Conservation (phyloP, 2,888 invertebrate species). For the Agrilus mali region DNA sequence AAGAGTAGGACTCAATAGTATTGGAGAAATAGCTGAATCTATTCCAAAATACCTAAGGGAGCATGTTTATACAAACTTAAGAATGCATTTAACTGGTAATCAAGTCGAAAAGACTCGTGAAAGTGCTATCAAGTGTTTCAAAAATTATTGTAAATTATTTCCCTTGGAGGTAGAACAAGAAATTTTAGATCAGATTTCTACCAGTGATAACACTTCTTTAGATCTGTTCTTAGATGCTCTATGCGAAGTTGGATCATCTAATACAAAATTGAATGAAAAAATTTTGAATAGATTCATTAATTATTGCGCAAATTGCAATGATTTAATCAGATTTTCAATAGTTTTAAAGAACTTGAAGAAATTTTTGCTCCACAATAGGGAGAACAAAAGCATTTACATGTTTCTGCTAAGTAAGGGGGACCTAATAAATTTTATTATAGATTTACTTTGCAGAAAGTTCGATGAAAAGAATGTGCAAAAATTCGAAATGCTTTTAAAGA, state of each 20-base stretch:
- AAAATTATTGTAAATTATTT: conserved; percentile 39
- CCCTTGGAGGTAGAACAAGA: conserved; percentile 41
- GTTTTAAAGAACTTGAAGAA: conserved; percentile 26
- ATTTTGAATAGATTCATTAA: conserved; percentile 21
- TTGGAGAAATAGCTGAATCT: conserved; percentile 36
- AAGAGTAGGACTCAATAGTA: conserved; percentile 39
- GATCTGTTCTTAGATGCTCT: conserved; percentile 32
- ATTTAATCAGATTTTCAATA: conserved; percentile 14
- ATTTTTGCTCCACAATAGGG: conserved; percentile 13
- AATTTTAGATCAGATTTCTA: conserved; percentile 33
- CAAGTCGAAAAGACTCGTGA: conserved; percentile 34
- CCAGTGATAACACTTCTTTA: conserved; percentile 15
- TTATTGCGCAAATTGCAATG: conserved; percentile 18
- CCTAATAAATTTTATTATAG: too few species aligned
- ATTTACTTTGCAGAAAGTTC: too few species aligned
- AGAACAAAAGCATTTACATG: too few species aligned
- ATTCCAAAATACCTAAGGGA: conserved; percentile 37
- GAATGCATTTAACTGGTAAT: conserved; percentile 36
- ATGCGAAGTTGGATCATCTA: conserved; percentile 35
- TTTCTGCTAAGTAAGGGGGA: too few species aligned
- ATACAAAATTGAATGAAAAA: conserved; percentile 37
- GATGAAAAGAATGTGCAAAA: too few species aligned
- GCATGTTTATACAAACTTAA: conserved; percentile 41
- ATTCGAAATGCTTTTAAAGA: too few species aligned
- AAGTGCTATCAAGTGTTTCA: conserved; percentile 39